phyloP scores from a whole-genome alignment of 2,888 invertebrate species.

The Platerodrilus igneus region DNA sequence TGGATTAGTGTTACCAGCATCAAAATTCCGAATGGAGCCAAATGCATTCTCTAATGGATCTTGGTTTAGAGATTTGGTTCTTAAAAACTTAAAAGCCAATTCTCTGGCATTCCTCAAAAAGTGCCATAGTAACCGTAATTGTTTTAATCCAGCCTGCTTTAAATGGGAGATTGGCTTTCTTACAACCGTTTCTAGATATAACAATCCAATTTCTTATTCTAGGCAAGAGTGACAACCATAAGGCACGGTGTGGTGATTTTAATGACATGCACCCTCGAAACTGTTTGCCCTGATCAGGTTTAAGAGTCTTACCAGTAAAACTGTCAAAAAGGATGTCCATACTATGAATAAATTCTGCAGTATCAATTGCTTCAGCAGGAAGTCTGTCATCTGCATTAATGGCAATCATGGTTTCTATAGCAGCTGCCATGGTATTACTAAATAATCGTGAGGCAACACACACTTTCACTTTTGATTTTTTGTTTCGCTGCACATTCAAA shows the following conservation, averaged over 20 bases:
- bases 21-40: conserved; percentile 14
- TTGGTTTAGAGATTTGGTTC: conserved; percentile 6
- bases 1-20: conserved; percentile 16
- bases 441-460: conserved; percentile 2
- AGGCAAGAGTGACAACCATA: no score
- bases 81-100: conserved; percentile 6
- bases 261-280: no score
- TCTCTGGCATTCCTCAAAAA: background rate
- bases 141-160: conserved; percentile 19
- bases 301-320: conserved; percentile 15
- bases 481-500: background rate
- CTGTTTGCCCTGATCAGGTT: conserved; percentile 7
- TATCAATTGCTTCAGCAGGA: conserved; percentile 7
- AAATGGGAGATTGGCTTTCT: conserved; percentile 17
- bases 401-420: background rate
- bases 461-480: conserved; percentile 10
- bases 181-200: conserved; percentile 1
- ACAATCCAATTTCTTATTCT: conserved; percentile 14
- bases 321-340: conserved; percentile 22
- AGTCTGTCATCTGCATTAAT: background rate
- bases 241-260: no score
- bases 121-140: conserved; percentile 8
- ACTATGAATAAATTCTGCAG: conserved; percentile 20
- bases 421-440: conserved; percentile 7
- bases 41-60: conserved; percentile 19